These are phyloP conservation scores for Cerastis rubricosa DNA, from an alignment of 2,888 invertebrate genomes.

Conservation along the genomic window DNA sequence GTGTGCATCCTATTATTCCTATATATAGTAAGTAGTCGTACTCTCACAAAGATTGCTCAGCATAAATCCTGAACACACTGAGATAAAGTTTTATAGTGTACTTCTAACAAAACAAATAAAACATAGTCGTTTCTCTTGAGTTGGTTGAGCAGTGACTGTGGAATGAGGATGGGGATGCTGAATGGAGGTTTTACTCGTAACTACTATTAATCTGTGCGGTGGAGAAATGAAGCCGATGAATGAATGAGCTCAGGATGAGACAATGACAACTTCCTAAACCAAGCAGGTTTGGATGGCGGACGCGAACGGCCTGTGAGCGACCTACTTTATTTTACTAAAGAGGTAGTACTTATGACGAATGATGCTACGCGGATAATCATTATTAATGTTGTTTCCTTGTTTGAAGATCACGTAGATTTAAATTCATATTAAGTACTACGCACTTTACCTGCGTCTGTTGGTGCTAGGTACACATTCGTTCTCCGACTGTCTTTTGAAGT, in stretches of 20 bases:
- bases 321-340: constrained; percentile 51
- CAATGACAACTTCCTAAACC: constrained; percentile 50
- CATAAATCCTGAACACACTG: constrained; percentile 41
- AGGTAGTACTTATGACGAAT: constrained; percentile 39
- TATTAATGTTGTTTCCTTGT: constrained; percentile 44
- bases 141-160: constrained; percentile 26
- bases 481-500: neutral
- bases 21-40: constrained; percentile 9
- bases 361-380: constrained; percentile 32
- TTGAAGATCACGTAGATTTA: constrained; percentile 17
- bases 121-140: constrained; percentile 28
- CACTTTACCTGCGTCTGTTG: neutral
- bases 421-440: constrained; percentile 11
- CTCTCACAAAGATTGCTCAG: constrained; percentile 13
- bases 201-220: constrained; percentile 51
- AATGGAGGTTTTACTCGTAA: constrained; percentile 39
- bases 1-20: neutral
- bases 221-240: constrained; percentile 48
- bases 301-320: constrained; percentile 11
- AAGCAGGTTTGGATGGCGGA: constrained; percentile 7
- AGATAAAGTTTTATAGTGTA: constrained; percentile 50
- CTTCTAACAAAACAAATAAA: constrained; percentile 39
- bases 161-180: constrained; percentile 15
- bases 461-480: neutral
- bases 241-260: constrained; percentile 53